Percentiles rank a stretch among this genome's conserved stretches.
These are phyloP conservation scores for Chaetophractus vellerosus DNA, from an alignment of 2,797 vertebrate genomes.

Conservation along the genomic window DNA sequence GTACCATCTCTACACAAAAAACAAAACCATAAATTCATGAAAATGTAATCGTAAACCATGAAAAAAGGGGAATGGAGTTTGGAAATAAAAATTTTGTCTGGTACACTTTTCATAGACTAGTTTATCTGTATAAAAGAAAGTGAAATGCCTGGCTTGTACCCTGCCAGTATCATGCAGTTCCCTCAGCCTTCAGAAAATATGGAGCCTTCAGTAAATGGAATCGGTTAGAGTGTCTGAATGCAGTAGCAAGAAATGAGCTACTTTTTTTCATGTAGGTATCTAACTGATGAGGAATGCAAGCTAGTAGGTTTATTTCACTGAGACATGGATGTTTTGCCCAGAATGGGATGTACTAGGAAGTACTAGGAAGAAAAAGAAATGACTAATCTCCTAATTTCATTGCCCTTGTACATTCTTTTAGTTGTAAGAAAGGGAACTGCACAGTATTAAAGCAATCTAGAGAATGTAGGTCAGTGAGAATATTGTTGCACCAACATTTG, in stretches of 20 bases:
- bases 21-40: not conserved
- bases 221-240: not conserved
- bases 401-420: conserved; percentile 68
- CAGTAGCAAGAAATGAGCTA: not conserved
- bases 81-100: not conserved
- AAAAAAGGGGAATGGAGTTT: not conserved
- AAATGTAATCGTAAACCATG: not conserved
- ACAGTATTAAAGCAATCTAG: conserved; percentile 79
- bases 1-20: not conserved
- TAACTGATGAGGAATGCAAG: not conserved
- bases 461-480: conserved; percentile 83
- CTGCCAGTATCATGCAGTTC: no score
- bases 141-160: accelerated
- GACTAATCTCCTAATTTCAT: conserved; percentile 75
- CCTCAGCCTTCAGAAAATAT: conserved; percentile 15
- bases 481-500: conserved; percentile 82
- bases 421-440: conserved; percentile 71
- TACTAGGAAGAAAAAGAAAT: conserved; percentile 77
- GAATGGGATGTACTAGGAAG: conserved; percentile 48
- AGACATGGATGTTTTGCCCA: conserved; percentile 51
- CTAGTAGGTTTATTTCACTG: conserved; percentile 54
- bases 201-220: not conserved
- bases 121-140: not conserved
- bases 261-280: not conserved
- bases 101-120: not conserved